Percentiles rank a stretch among this genome's conserved stretches.
These are phyloP conservation scores for Noctua comes DNA, from an alignment of 2,888 invertebrate species.

Conservation along the genomic window DNA sequence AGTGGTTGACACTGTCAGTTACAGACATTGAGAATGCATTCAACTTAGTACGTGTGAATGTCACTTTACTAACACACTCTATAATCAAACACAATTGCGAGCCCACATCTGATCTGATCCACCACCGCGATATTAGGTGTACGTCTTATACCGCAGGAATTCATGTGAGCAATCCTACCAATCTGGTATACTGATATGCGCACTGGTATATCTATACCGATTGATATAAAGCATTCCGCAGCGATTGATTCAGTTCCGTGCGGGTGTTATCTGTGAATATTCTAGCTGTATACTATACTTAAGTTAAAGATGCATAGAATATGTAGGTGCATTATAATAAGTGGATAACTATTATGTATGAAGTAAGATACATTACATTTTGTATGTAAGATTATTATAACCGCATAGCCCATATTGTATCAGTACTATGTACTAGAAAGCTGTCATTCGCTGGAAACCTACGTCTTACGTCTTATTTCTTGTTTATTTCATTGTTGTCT, in stretches of 20 bases:
- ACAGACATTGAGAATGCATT: background rate
- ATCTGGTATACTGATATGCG: slow-evolving; percentile 68
- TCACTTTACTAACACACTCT: background rate
- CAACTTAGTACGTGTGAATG: background rate
- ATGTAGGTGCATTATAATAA: slow-evolving; percentile 3
- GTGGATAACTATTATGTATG: background rate
- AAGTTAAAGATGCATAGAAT: slow-evolving; percentile 14
- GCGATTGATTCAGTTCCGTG: slow-evolving; percentile 62
- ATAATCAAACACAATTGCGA: slow-evolving; percentile 23
- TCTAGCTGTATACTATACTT: background rate
- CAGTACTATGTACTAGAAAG: no score
- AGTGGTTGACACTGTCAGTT: background rate
- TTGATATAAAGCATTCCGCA: slow-evolving; percentile 75
- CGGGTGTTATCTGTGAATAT: slow-evolving; percentile 57
- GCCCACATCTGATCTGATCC: slow-evolving; percentile 39
- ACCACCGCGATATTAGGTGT: slow-evolving; percentile 31
- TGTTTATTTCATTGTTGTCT: no score
- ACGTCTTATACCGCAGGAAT: slow-evolving; percentile 75
- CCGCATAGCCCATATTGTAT: no score
- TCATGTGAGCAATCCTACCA: slow-evolving; percentile 74
- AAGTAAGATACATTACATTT: background rate
- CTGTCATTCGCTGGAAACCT: no score
- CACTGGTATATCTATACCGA: slow-evolving; percentile 68
- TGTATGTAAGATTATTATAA: no score
- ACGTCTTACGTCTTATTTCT: no score